Conservation (phyloP, 2,113 vertebrate species). For the Protomyctophum bolini region DNA sequence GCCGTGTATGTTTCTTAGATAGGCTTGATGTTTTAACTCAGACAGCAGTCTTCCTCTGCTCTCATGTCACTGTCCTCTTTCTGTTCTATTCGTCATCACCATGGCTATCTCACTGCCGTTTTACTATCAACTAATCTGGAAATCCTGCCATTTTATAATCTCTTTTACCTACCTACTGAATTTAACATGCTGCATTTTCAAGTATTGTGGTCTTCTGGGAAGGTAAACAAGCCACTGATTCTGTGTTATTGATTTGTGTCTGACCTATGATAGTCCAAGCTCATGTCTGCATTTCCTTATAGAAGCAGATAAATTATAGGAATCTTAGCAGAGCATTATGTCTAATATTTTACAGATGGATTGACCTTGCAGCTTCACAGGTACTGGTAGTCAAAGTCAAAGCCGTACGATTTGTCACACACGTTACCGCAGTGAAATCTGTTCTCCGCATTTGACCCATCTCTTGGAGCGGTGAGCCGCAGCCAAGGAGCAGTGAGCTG, state of each 20-base stretch:
- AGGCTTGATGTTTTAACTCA: too few species aligned
- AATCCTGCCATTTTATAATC: constrained; percentile 1
- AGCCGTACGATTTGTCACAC: too few species aligned
- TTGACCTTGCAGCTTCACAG: not conserved
- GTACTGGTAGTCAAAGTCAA: not conserved
- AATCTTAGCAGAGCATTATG: not conserved
- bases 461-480: too few species aligned
- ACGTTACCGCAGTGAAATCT: too few species aligned
- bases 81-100: not conserved
- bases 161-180: not conserved
- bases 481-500: too few species aligned
- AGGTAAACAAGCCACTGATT: not conserved
- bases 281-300: not conserved
- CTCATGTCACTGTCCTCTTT: not conserved
- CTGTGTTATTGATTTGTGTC: constrained; percentile 9
- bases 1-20: too few species aligned
- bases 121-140: constrained; percentile 3
- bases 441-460: too few species aligned
- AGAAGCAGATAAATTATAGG: too few species aligned
- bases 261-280: not conserved
- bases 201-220: constrained; percentile 5
- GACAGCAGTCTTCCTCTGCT: not conserved
- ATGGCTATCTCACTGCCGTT: not conserved
- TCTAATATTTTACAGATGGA: not conserved
- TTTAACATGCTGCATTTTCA: constrained; percentile 6